Percentiles rank a stretch among this genome's conserved stretches.
Conservation (phyloP, 2,113 vertebrate species). For the Danionella cerebrum region DNA sequence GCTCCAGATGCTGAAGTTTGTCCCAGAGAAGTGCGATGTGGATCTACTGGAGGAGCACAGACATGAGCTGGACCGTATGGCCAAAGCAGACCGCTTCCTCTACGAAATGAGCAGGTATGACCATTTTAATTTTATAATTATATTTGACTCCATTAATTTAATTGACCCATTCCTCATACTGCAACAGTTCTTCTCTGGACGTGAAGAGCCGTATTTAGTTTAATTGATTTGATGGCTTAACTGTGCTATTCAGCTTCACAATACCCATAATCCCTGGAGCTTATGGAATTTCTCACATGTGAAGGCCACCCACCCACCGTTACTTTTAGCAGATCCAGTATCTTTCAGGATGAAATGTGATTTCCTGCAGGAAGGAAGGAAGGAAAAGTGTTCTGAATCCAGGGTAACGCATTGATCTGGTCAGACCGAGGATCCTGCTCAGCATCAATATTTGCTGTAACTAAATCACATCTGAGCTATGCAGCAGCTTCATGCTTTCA, state of each 20-base stretch:
- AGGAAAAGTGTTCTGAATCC: not conserved
- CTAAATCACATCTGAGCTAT: not conserved
- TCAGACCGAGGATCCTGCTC: not conserved
- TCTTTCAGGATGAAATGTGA: conserved; percentile 1
- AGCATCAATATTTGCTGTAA: conserved; percentile 32
- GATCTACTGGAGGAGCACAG: conserved; percentile 95
- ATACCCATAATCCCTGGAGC: not conserved
- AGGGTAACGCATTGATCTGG: conserved; percentile 7
- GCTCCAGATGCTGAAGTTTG: conserved; percentile 87
- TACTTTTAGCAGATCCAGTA: not conserved
- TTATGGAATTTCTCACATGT: not conserved
- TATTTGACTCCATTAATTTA: no score
- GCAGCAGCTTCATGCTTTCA: not conserved
- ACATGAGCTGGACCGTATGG: conserved; percentile 94
- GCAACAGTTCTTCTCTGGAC: not conserved
- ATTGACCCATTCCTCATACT: not conserved
- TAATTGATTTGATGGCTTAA: not conserved
- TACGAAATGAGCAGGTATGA: conserved; percentile 97
- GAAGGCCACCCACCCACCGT: conserved; percentile 19
- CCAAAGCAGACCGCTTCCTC: conserved; percentile 92
- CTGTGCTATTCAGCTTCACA: not conserved
- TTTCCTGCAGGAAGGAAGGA: conserved; percentile 1
- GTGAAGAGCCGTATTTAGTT: not conserved
- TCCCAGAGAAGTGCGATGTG: conserved; percentile 92
- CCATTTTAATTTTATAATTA: no score